Evolutionary conservation across 2,888 invertebrate species (phyloP), one percentile per base, ranked within the genome.

Genomic region (Caenorhabditis parvicauda): DNA sequence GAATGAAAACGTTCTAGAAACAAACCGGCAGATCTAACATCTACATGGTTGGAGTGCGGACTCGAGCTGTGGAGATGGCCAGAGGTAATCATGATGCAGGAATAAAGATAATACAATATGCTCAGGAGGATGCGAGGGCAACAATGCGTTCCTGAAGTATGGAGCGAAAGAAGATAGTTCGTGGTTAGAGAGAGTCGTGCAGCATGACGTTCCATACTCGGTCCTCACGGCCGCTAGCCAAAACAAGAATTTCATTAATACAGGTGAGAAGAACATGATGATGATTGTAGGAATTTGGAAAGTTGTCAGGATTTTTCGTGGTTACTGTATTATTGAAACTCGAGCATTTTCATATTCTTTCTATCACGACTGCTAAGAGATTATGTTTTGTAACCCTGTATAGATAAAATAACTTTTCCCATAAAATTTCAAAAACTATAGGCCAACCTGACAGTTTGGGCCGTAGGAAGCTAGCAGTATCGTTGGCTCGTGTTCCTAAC

Each of bases 71-170:
- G 21, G 81, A 82, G 37, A 77, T 83, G 54, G 82, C 82, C 32
- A 37, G 64, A 29, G 66, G 64, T 28, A 17, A 14, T 19, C 2
- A 19, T 27, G 21, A 25, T n/a, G n/a, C n/a, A n/a, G n/a, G n/a
- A n/a, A n/a, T n/a, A n/a, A n/a, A n/a, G n/a, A n/a, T n/a, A n/a
- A n/a, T n/a, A n/a, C n/a, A n/a, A n/a, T 6, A 6, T 19, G 17
- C 21, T 37, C 51, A 44, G 85, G 85, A 12, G 82, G 82, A 28
- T 81, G 80, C 65, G 84, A 86, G 76, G 85, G 85, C 44, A 85
- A 85, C 72, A 83, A 84, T 65, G 85, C 85, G 1, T 82, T 86
- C 47, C 73, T 83, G 21, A 83, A 70, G 38, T 72, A 72, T 35
- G n/a, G 37, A 6, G 14, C 29, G 7, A 21, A 7, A 7, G 27